Evolutionary conservation across 2,888 invertebrate genomes (phyloP).

Genomic region (Protula sp.): DNA sequence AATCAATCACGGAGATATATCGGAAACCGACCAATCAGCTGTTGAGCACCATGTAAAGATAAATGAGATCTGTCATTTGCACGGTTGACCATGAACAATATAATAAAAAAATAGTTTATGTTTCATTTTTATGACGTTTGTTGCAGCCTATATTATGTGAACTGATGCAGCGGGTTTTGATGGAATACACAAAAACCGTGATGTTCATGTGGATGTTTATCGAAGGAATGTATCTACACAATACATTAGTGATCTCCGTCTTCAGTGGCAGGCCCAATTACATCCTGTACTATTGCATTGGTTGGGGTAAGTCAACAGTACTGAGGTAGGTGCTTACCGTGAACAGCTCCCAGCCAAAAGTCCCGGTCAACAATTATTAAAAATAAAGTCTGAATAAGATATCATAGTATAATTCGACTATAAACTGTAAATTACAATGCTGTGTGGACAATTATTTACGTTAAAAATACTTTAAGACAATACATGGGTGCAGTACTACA

Average conservation of each 20-base stretch:
- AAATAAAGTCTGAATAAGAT: too few relatives aligned
- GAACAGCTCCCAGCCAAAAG: neutral
- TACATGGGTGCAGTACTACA: neutral
- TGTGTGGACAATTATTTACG: too few relatives aligned
- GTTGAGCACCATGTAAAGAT: too few relatives aligned
- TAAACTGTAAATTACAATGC: too few relatives aligned
- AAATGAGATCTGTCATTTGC: too few relatives aligned
- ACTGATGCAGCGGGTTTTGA: conserved; percentile 64
- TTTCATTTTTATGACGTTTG: neutral
- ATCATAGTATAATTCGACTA: too few relatives aligned
- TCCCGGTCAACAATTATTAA: neutral
- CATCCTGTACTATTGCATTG: conserved; percentile 46
- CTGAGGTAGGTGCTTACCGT: too few relatives aligned
- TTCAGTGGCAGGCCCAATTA: conserved; percentile 55
- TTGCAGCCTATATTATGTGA: conserved; percentile 74
- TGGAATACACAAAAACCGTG: conserved; percentile 84
- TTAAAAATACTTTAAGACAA: too few relatives aligned
- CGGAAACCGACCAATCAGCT: too few relatives aligned
- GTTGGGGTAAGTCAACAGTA: conserved; percentile 56
- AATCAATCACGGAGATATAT: too few relatives aligned
- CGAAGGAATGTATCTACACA: conserved; percentile 83
- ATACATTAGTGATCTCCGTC: conserved; percentile 66
- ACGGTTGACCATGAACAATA: too few relatives aligned
- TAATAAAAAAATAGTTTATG: too few relatives aligned
- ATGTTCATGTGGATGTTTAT: conserved; percentile 98